Evolutionary conservation across 1,140 invertebrate genomes (phyloP).

Genomic region (Spodoptera litura): DNA sequence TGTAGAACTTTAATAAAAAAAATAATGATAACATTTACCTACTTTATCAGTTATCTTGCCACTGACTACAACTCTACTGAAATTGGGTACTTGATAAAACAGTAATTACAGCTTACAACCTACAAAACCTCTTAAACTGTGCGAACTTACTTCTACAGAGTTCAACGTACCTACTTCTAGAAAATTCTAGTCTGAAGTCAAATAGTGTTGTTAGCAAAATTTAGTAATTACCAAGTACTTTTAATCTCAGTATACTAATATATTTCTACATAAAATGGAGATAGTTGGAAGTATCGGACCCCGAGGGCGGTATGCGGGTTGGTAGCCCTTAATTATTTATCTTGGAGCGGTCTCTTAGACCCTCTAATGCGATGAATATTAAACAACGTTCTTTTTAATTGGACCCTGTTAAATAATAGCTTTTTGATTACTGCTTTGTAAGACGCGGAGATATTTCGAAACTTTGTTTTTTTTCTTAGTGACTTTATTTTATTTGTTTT

Average conservation of each 20-base stretch:
- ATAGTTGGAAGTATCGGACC: constrained; percentile 68
- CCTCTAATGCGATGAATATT: constrained; percentile 26
- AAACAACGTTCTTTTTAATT: constrained; percentile 14
- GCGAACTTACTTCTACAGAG: not conserved
- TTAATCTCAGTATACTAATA: constrained; percentile 8
- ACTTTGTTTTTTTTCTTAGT: too few species aligned
- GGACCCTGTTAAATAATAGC: not conserved
- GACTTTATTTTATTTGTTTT: too few species aligned
- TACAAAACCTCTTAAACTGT: not conserved
- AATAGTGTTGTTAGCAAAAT: not conserved
- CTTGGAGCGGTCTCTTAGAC: not conserved
- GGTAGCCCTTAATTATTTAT: constrained; percentile 60
- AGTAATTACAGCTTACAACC: too few species aligned
- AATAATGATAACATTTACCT: too few species aligned
- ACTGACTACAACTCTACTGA: too few species aligned
- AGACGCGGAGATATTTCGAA: too few species aligned
- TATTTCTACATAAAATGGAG: constrained; percentile 44
- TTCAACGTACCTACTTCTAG: not conserved
- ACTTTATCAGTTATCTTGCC: too few species aligned
- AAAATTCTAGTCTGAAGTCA: not conserved
- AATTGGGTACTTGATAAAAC: too few species aligned
- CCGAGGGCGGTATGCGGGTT: constrained; percentile 34
- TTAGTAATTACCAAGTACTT: not conserved
- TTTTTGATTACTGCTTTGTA: too few species aligned
- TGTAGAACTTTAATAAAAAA: too few species aligned